Base-by-base conservation (phyloP, 2,797 vertebrate genomes). In the Dallia pectoralis region DNA sequence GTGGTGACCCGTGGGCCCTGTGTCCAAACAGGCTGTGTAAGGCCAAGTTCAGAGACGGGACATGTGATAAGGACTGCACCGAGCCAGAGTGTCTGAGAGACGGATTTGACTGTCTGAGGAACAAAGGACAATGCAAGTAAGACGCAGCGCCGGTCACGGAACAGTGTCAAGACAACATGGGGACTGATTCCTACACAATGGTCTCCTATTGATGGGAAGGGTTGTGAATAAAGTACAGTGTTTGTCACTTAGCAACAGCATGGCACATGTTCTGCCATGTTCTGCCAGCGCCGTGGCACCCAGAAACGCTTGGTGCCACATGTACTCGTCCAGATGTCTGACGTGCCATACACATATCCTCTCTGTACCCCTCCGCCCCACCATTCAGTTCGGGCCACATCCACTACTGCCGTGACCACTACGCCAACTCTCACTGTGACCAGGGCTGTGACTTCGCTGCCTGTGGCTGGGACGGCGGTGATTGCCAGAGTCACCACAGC, bases 381-480 rank as follows among this genome's bases (percentile, higher is more conserved):
- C 49, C 33, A 80, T 53, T 49, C 87, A 97, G 96, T 63, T 88
- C 92, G 0, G 87, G 84, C 49, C 93, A 97, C 73, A 89, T 93
- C 70, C 88, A 90, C 66, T 97, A 95, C 86, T 97, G 96, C 75
- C 86, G 77, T 0, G 93, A 96, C 59, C 94, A 96, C 83, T 96
- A 95, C 65, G 91, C 91, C 74, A 95, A 95, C 1, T 91, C 88
- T 0, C 91, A 93, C 89, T 97, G 96, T 0, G 95, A 96, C 73
- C 91, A 90, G 36, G 95, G 95, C 32, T 97, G 96, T 63, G 80
- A 94, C 86, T 91, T 53, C 0, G 92, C 91, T 6, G 82, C 90
- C 76, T 97, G 96, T 15, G 95, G 95, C 53, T 97, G 94, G 95
- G 96, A 97, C 0, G 95, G 96, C 29, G 94, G 94, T 0, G 95